Conservation (phyloP, 2,888 invertebrate species). For the Mythimna ferrago region DNA sequence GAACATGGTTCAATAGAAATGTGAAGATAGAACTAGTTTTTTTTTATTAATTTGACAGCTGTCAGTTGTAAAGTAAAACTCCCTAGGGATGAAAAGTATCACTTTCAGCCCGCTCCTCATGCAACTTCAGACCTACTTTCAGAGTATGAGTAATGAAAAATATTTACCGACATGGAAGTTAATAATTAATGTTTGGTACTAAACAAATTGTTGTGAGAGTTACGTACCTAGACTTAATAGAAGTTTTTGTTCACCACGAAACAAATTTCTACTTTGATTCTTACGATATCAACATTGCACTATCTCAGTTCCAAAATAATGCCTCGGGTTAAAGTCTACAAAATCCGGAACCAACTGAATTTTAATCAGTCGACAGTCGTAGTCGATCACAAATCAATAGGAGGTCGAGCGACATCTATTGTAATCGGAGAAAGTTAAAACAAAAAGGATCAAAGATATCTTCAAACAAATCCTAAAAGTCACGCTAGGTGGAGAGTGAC, state of each 20-base stretch:
- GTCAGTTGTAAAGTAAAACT: too few relatives aligned
- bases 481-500: not conserved
- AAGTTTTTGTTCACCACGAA: slow-evolving; percentile 4
- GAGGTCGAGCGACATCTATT: slow-evolving; percentile 18
- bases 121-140: too few relatives aligned
- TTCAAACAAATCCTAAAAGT: not conserved
- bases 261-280: not conserved
- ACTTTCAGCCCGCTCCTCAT: too few relatives aligned
- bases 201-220: not conserved
- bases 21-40: too few relatives aligned
- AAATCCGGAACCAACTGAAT: not conserved
- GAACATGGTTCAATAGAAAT: too few relatives aligned
- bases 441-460: too few relatives aligned
- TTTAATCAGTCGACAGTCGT: not conserved
- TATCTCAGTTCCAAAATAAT: not conserved
- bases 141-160: too few relatives aligned
- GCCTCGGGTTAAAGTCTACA: slow-evolving; percentile 20
- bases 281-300: slow-evolving; percentile 5
- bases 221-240: slow-evolving; percentile 11
- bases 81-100: too few relatives aligned
- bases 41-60: too few relatives aligned
- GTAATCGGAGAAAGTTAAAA: not conserved
- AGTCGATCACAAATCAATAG: not conserved
- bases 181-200: not conserved
- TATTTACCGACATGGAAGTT: too few relatives aligned